Base-by-base conservation (phyloP, 1,140 invertebrate species). In the Drosophila tani region DNA sequence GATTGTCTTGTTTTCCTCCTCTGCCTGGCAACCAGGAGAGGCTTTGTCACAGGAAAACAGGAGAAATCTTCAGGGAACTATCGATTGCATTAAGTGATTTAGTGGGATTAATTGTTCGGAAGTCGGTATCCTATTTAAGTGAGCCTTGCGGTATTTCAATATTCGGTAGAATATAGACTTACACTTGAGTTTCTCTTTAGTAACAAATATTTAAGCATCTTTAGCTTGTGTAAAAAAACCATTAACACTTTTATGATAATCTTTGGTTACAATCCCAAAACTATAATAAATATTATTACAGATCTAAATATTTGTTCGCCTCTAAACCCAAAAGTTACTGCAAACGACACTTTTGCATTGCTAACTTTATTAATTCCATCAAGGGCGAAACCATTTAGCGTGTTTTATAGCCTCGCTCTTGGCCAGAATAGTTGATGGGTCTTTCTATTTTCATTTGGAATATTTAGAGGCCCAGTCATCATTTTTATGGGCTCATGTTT, bases 401-500 rank as follows among this genome's bases (percentile, higher is more conserved):
- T 73, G 40, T 51, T 74, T 70, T 74, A 76, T 80, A 19, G 70
- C 32, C 68, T 46, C 17, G 47, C 14, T 15, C 12, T 67, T 43
- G 38, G 38, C n/a, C 29, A 51, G 60, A 59, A 69, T 15, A 35
- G 27, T 70, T 67, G 83, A 79, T 70, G 76, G 47, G 15, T n/a
- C 43, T 57, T 76, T 41, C 49, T 57, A n/a, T 57, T 59, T 71
- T 73, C 45, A 70, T 70, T 73, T 60, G 46, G 53, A 50, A 73
- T 73, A 60, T 74, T 73, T 45, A 32, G 38, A 73, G 68, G 55
- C 68, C 24, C 57, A 63, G 55, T 68, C 53, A 84, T 88, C 69
- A 73, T 75, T 88, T 88, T 88, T 88, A 88, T 90, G 45, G 69
- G 45, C 70, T 82, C 76, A 78, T 87, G 84, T 88, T 84, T 87